These are phyloP conservation scores for Aproaerema taeniolella DNA, from an alignment of 2,888 invertebrate genomes.

Conservation along the genomic window DNA sequence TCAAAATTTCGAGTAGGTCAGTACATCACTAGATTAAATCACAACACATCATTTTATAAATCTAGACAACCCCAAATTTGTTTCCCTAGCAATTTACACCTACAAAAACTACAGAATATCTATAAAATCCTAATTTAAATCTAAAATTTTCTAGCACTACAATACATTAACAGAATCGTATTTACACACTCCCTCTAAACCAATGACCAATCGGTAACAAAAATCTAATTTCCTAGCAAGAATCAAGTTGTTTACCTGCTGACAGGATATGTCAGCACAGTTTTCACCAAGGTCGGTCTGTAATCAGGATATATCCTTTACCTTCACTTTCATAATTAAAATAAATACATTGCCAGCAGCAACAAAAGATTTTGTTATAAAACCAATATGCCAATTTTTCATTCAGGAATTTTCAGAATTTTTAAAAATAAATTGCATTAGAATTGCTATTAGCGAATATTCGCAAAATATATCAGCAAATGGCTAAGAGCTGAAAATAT, in stretches of 20 bases:
- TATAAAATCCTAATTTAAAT: conserved; percentile 35
- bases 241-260: conserved; percentile 67
- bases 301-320: conserved; percentile 65
- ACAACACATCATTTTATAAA: conserved; percentile 11
- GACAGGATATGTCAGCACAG: conserved; percentile 77
- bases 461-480: too few relatives aligned
- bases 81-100: conserved; percentile 37
- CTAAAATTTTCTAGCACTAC: conserved; percentile 47
- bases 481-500: neutral
- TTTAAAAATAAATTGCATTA: neutral
- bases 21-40: conserved; percentile 2
- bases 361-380: conserved; percentile 18
- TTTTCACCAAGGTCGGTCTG: conserved; percentile 75
- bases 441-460: too few relatives aligned
- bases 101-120: conserved; percentile 34
- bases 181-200: conserved; percentile 41
- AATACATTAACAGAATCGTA: conserved; percentile 24
- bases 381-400: conserved; percentile 1
- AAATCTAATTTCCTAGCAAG: conserved; percentile 67
- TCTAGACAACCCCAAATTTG: conserved; percentile 35
- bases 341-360: conserved; percentile 29
- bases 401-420: neutral
- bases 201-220: conserved; percentile 38
- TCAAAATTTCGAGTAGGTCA: conserved; percentile 2
- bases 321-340: conserved; percentile 37